These are phyloP conservation scores for Drosophila emarginata DNA, from an alignment of 2,888 invertebrate species.

Conservation along the genomic window DNA sequence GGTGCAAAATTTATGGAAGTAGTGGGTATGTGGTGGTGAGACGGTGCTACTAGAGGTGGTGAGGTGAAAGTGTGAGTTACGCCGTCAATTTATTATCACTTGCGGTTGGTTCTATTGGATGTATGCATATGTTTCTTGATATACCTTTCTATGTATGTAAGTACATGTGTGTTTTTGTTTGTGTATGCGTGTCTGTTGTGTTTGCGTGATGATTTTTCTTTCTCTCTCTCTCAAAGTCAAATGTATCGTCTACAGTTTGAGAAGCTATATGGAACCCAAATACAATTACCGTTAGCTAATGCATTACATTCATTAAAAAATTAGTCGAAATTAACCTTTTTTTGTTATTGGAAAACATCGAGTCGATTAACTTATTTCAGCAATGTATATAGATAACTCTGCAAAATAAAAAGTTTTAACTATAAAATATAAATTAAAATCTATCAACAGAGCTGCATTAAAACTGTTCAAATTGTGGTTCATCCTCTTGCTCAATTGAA, in stretches of 20 bases:
- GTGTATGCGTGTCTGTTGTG: conserved; percentile 16
- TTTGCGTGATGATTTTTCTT: conserved; percentile 9
- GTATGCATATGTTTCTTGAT: not conserved
- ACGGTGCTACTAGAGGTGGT: conserved; percentile 17
- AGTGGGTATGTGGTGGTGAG: conserved; percentile 11
- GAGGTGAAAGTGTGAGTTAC: conserved; percentile 55
- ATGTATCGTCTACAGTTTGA: conserved; percentile 43
- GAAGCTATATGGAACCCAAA: not conserved
- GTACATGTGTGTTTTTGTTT: not conserved
- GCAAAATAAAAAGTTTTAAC: not conserved
- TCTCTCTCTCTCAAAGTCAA: conserved; percentile 33
- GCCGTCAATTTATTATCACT: conserved; percentile 27
- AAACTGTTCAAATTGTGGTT: too few species aligned
- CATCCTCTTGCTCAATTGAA: too few species aligned
- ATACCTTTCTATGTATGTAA: conserved; percentile 1
- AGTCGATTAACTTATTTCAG: not conserved
- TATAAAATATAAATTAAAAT: not conserved
- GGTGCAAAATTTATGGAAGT: conserved; percentile 9
- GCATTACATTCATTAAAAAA: not conserved
- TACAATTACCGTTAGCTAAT: not conserved
- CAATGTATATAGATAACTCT: not conserved
- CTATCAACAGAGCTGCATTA: too few species aligned
- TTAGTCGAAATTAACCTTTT: not conserved
- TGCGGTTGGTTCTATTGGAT: conserved; percentile 28
- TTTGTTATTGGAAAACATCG: not conserved